Percentiles rank a stretch among this genome's conserved stretches.
phyloP scores from a whole-genome alignment of 2,113 vertebrate genomes.

The Pseudorasbora parva region DNA sequence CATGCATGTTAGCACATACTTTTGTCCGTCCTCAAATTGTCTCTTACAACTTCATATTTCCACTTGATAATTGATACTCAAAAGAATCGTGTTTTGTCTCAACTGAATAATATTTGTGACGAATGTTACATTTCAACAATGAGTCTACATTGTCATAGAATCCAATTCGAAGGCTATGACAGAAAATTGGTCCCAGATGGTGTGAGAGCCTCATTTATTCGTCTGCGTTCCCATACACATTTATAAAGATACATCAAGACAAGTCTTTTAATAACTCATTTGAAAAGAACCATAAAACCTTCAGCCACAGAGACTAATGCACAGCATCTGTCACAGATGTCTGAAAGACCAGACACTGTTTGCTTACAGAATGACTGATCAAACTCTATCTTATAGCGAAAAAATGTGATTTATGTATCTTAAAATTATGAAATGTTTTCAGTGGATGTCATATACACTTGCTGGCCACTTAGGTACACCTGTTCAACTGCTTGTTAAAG shows the following conservation, averaged over 20 bases:
- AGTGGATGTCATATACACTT: not conserved
- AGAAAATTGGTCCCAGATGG: conserved; percentile 21
- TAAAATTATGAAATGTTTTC: not conserved
- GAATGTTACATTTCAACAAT: not conserved
- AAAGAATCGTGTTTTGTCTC: not conserved
- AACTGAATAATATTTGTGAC: not conserved
- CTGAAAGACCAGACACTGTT: conserved; percentile 7
- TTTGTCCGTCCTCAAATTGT: not conserved
- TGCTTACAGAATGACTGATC: not conserved
- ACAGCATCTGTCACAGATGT: conserved; percentile 14
- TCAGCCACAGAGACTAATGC: conserved; percentile 11
- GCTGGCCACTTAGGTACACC: too few relatives aligned
- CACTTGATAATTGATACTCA: not conserved
- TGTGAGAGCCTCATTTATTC: not conserved
- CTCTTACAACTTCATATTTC: not conserved
- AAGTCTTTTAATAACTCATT: conserved; percentile 11
- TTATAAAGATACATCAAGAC: conserved; percentile 30
- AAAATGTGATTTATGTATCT: not conserved
- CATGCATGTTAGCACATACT: not conserved
- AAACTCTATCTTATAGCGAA: not conserved
- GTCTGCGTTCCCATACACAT: not conserved
- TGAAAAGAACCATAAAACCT: conserved; percentile 24
- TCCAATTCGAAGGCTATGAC: not conserved
- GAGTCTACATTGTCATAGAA: not conserved
- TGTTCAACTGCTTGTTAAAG: too few relatives aligned